These are phyloP conservation scores for Pogonophryne albipinna DNA, from an alignment of 2,797 vertebrate species.

Conservation along the genomic window DNA sequence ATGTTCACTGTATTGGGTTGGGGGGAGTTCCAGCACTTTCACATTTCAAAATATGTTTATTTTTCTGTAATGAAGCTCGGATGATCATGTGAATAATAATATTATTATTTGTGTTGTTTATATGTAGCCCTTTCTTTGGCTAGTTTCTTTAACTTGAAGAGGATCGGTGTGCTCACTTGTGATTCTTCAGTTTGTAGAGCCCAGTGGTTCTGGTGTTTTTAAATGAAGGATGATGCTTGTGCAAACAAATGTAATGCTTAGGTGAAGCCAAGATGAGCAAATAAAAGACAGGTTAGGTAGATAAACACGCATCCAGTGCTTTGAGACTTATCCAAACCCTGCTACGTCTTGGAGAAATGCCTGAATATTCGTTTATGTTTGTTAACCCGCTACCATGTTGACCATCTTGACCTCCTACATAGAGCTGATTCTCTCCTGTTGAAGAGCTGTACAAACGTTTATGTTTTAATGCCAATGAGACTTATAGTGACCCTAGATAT, in stretches of 20 bases:
- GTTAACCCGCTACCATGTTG: not conserved
- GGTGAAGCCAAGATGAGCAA: constrained; percentile 5
- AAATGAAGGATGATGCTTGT: constrained; percentile 27
- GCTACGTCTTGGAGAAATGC: constrained; percentile 2
- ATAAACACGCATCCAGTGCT: not conserved
- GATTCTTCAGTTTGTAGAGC: constrained; percentile 44
- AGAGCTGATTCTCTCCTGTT: not conserved
- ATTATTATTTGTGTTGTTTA: constrained; percentile 15
- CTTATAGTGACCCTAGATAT: constrained; percentile 25
- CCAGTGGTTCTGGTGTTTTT: constrained; percentile 9
- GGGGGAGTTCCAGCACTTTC: constrained; percentile 68
- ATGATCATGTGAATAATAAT: constrained; percentile 52
- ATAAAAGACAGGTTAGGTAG: not conserved
- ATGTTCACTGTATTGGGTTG: constrained; percentile 47
- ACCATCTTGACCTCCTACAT: constrained; percentile 11
- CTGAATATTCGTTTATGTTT: constrained; percentile 14
- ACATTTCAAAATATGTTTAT: constrained; percentile 33
- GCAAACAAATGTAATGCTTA: constrained; percentile 14
- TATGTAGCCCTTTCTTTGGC: constrained; percentile 1
- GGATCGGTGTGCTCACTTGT: constrained; percentile 26
- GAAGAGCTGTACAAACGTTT: not conserved
- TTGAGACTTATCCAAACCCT: not conserved
- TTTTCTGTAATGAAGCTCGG: constrained; percentile 34
- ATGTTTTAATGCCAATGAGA: constrained; percentile 21
- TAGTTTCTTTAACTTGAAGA: constrained; percentile 33